These are phyloP conservation scores for Lordiphosa andalusiaca DNA, from an alignment of 2,888 invertebrate genomes.

Conservation along the genomic window DNA sequence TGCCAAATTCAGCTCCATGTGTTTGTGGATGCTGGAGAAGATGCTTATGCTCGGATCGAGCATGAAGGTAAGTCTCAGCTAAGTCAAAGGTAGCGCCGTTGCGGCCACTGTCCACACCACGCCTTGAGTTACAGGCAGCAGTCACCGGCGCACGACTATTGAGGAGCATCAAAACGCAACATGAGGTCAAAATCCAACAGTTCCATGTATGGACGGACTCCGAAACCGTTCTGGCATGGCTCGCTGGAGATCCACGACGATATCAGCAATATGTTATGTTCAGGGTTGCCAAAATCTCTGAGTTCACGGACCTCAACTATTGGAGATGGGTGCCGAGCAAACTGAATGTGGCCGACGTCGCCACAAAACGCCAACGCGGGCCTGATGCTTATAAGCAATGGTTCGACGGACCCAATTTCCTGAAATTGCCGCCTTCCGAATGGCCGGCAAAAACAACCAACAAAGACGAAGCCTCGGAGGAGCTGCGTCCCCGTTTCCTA, in stretches of 20 bases:
- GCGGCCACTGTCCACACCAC: constrained; percentile 7
- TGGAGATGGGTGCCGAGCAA: constrained; percentile 29
- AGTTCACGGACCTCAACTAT: constrained; percentile 1
- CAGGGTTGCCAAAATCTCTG: constrained; percentile 25
- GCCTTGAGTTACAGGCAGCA: constrained; percentile 10
- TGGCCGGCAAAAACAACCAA: constrained; percentile 22
- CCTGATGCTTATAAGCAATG: constrained; percentile 20
- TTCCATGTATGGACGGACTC: constrained; percentile 10
- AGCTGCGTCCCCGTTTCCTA: constrained; percentile 11
- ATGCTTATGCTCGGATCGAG: constrained; percentile 6
- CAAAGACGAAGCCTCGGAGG: neutral
- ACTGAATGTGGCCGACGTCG: constrained; percentile 26
- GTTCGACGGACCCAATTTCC: constrained; percentile 18
- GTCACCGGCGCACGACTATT: neutral
- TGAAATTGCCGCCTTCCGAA: constrained; percentile 8
- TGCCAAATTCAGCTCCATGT: neutral
- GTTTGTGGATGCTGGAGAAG: neutral
- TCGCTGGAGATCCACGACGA: constrained; percentile 13
- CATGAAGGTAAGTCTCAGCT: constrained; percentile 15
- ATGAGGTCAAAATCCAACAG: constrained; percentile 5
- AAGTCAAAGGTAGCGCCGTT: constrained; percentile 16
- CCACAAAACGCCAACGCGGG: constrained; percentile 14
- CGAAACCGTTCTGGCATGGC: constrained; percentile 15
- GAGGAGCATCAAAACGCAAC: neutral
- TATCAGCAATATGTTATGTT: constrained; percentile 50